These are phyloP conservation scores for Cynaeus angustus DNA, from an alignment of 2,888 invertebrate species.

Conservation along the genomic window DNA sequence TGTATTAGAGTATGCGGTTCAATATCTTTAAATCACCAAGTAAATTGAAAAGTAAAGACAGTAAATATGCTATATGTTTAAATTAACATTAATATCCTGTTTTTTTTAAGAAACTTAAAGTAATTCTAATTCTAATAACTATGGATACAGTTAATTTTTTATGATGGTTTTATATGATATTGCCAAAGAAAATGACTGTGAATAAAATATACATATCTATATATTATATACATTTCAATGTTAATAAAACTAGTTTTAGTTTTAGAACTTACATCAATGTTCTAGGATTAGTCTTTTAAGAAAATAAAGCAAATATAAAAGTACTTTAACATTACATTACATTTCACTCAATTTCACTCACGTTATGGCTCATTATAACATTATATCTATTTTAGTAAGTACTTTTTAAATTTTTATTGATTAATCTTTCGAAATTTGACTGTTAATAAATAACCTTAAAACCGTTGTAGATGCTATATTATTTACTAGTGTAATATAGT, in stretches of 20 bases:
- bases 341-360: conserved; percentile 59
- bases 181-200: conserved; percentile 71
- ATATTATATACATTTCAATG: conserved; percentile 67
- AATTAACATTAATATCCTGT: too few species aligned
- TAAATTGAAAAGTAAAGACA: too few species aligned
- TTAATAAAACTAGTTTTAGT: conserved; percentile 62
- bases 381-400: conserved; percentile 49
- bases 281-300: conserved; percentile 60
- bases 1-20: too few species aligned
- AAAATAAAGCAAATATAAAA: conserved; percentile 56
- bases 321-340: conserved; percentile 57
- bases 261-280: conserved; percentile 63
- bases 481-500: conserved; percentile 57
- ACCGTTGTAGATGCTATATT: conserved; percentile 52
- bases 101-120: too few species aligned
- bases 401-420: conserved; percentile 50
- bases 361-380: conserved; percentile 56
- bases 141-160: too few species aligned
- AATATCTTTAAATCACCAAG: too few species aligned
- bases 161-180: too few species aligned
- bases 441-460: conserved; percentile 46
- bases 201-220: conserved; percentile 67
- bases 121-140: too few species aligned
- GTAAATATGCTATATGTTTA: too few species aligned
- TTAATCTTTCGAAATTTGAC: conserved; percentile 43